Base-by-base conservation (phyloP, 2,888 invertebrate species). In the Arctia plantaginis region DNA sequence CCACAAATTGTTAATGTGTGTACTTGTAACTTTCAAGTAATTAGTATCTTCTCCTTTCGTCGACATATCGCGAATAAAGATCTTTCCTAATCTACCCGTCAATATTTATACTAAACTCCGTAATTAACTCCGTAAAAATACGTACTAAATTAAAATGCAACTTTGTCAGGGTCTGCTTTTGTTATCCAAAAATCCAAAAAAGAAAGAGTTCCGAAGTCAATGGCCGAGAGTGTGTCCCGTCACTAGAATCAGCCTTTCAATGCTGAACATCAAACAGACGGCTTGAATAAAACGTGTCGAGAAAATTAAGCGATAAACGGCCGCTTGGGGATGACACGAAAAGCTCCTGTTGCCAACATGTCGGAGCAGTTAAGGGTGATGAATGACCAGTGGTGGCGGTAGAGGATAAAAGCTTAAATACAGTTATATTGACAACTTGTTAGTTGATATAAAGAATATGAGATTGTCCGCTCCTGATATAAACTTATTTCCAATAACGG, bases 301-400 rank as follows among this genome's bases (percentile, higher is more conserved):
- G 67, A 59, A 75, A 82, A 82, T 76, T 69, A 72, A 72, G 66
- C 75, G 72, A 80, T 75, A 73, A 76, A 68, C 30, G 74, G 51
- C 51, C 39, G 66, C 66, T 69, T 71, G 68, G 67, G 65, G 72
- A 77, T 69, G 74, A 64, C 65, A 69, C 67, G 77, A 68, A 67
- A 83, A 41, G n/a, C 66, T 66, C 66, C 62, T 66, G 39, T 83
- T 74, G 27, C 39, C 51, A n/a, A 69, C n/a, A 39, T 59, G 69
- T 69, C 35, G 27, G 69, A 39, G 27, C 35, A 35, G 69, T 59
- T 59, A 62, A 41, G 59, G 55, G 55, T 69, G 69, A 69, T 69
- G 47, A n/a, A 69, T 69, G 55, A 55, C n/a, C 35, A 30, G 23
- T 10, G 67, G 23, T 30, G 30, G 47, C 30, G 30, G 44, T 23